These are phyloP conservation scores for Phataginus tricuspis DNA, from an alignment of 2,797 vertebrate species.

Conservation along the genomic window DNA sequence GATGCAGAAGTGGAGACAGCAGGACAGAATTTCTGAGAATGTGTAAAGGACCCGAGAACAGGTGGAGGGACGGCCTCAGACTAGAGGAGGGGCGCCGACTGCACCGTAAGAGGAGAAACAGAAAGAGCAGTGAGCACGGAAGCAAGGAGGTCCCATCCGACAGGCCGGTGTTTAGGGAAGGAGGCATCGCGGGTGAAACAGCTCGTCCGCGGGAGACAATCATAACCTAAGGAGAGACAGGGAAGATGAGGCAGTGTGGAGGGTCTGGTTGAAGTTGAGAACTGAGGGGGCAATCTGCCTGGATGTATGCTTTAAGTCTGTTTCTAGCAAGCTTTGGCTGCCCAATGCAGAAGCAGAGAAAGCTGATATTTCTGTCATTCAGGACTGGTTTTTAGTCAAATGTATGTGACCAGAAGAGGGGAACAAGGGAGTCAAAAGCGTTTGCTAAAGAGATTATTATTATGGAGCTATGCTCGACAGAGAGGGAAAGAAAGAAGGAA, in stretches of 20 bases:
- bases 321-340: background rate
- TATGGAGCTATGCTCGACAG: background rate
- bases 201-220: background rate
- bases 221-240: background rate
- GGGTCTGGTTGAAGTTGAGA: background rate
- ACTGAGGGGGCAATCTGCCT: background rate
- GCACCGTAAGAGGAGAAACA: background rate
- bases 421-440: background rate
- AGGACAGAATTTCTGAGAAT: background rate
- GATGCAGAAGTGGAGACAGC: background rate
- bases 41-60: background rate
- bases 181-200: background rate
- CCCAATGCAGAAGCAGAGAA: background rate
- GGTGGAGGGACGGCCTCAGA: background rate
- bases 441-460: background rate
- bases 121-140: background rate
- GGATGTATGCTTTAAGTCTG: background rate
- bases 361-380: background rate
- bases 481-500: background rate
- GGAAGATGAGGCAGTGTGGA: background rate
- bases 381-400: background rate
- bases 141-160: background rate
- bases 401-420: background rate
- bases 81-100: background rate
- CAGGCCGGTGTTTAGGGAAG: background rate